Evolutionary conservation across 2,113 vertebrate genomes (phyloP).

Genomic region (Ariopsis seemanni): DNA sequence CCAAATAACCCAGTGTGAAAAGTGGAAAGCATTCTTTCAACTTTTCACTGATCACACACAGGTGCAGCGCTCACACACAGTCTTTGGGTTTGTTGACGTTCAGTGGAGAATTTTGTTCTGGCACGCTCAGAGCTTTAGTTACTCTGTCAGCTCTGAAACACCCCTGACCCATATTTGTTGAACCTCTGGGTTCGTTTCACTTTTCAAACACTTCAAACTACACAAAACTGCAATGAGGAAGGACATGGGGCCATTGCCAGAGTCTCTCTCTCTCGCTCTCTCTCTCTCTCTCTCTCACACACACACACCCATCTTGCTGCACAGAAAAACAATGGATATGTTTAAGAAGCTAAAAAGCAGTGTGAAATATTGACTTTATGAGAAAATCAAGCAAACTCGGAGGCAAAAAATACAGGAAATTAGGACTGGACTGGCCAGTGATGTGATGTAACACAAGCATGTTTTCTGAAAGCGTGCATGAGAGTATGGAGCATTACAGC

Average conservation of each 20-base stretch:
- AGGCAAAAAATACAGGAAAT: background rate
- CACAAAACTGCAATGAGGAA: background rate
- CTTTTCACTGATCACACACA: background rate
- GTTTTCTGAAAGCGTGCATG: conserved; percentile 4
- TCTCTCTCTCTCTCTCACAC: background rate
- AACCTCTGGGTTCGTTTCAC: background rate
- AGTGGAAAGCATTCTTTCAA: background rate
- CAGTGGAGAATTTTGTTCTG: background rate
- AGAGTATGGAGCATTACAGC: too few species aligned
- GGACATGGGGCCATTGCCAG: background rate
- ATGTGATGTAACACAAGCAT: background rate
- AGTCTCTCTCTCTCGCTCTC: background rate
- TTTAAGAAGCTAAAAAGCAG: background rate
- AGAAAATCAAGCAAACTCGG: background rate
- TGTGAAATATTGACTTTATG: background rate
- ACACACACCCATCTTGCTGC: background rate
- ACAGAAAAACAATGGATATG: background rate
- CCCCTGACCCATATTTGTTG: background rate
- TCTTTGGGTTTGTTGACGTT: background rate
- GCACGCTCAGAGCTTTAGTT: conserved; percentile 2
- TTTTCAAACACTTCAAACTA: background rate
- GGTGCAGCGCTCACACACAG: background rate
- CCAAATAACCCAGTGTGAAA: background rate
- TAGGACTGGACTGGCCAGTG: background rate
- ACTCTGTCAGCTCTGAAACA: conserved; percentile 1